Conservation (phyloP, 1,140 invertebrate genomes). For the Hermetia illucens region DNA sequence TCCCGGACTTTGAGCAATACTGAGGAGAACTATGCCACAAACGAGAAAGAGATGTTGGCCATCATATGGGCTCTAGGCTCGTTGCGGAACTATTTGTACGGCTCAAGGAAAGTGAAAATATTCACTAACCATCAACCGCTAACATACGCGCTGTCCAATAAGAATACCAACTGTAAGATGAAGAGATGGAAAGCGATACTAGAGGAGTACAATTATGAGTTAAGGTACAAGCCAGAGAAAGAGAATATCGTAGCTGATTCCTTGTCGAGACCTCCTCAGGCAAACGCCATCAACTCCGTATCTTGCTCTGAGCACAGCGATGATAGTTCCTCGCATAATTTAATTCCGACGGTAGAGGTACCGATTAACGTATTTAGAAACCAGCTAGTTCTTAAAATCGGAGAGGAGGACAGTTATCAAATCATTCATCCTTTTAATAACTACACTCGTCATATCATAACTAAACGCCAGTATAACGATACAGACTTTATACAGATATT, state of each 20-base stretch:
- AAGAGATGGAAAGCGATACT: slow-evolving; percentile 5
- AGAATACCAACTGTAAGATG: slow-evolving; percentile 25
- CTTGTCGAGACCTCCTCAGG: no score
- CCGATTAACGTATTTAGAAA: no score
- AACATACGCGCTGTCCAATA: slow-evolving; percentile 15
- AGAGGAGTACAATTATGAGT: slow-evolving; percentile 17
- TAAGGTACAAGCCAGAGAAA: slow-evolving; percentile 12
- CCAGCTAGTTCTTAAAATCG: no score
- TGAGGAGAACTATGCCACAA: slow-evolving; percentile 14
- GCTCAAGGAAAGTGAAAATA: slow-evolving; percentile 16
- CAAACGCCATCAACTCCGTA: no score
- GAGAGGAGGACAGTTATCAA: no score
- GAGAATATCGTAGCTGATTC: slow-evolving; percentile 10
- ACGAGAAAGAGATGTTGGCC: slow-evolving; percentile 18
- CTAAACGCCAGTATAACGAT: no score
- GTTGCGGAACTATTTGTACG: slow-evolving; percentile 23
- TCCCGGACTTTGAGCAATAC: slow-evolving; percentile 12
- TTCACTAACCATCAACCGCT: slow-evolving; percentile 26
- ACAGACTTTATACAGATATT: no score
- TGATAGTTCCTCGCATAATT: no score
- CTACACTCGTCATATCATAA: no score
- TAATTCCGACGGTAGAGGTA: no score
- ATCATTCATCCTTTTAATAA: no score
- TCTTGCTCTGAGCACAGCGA: no score
- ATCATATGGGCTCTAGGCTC: slow-evolving; percentile 29